These are phyloP conservation scores for Saturnia japonica DNA, from an alignment of 2,888 invertebrate species.

Conservation along the genomic window DNA sequence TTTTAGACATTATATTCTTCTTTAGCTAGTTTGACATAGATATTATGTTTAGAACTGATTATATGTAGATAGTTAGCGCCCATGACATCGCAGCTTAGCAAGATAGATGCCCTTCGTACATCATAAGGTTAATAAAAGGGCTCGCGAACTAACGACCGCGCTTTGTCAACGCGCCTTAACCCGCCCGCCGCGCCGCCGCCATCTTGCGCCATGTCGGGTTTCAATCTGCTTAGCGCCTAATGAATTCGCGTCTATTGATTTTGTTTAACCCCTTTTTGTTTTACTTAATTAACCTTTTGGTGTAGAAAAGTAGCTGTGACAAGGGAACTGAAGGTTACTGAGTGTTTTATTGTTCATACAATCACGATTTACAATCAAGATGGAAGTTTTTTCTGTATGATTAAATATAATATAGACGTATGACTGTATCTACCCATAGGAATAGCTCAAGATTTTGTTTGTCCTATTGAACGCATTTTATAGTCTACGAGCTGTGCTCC, in stretches of 20 bases:
- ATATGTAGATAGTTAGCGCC: slow-evolving; percentile 32
- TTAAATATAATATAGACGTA: neutral
- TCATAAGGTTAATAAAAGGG: slow-evolving; percentile 83
- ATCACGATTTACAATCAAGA: neutral
- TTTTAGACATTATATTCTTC: neutral
- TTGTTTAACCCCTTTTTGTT: slow-evolving; percentile 82
- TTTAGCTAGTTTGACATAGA: neutral
- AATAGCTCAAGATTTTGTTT: no score
- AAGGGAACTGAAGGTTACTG: slow-evolving; percentile 48
- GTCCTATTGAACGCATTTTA: no score
- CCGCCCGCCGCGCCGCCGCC: slow-evolving; percentile 68
- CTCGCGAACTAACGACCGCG: slow-evolving; percentile 79
- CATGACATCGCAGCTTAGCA: slow-evolving; percentile 56
- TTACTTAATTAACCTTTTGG: slow-evolving; percentile 81
- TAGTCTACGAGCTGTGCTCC: no score
- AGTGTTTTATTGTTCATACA: slow-evolving; percentile 39
- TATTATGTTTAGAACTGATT: neutral
- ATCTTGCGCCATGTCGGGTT: slow-evolving; percentile 80
- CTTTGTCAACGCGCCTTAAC: slow-evolving; percentile 81
- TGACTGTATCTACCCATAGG: no score
- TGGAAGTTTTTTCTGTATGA: neutral
- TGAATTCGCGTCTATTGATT: slow-evolving; percentile 82
- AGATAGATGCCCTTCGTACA: slow-evolving; percentile 77
- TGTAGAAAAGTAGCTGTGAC: slow-evolving; percentile 63
- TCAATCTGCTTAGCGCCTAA: slow-evolving; percentile 81